Evolutionary conservation across 2,888 invertebrate genomes (phyloP).

Genomic region (Phengaris alcon): DNA sequence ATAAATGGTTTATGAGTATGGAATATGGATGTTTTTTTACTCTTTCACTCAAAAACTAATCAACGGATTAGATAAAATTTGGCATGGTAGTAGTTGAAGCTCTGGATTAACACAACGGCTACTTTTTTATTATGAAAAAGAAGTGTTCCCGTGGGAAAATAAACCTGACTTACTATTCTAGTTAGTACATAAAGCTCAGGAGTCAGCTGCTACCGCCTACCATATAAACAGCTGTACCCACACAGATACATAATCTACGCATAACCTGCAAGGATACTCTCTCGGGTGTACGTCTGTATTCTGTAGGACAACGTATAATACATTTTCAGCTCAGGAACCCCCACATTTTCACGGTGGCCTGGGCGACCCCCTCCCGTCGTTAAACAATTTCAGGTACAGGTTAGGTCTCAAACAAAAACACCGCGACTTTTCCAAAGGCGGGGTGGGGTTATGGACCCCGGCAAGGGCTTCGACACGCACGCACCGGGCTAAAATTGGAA

Average conservation of each 20-base stretch:
- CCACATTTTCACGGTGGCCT: neutral
- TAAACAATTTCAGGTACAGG: slow-evolving; percentile 12
- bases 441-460: slow-evolving; percentile 43
- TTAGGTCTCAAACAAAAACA: slow-evolving; percentile 15
- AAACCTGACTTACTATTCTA: no score
- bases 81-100: no score
- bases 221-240: neutral
- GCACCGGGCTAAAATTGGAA: slow-evolving; percentile 40
- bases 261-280: neutral
- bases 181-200: no score
- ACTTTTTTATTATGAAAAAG: no score
- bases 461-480: slow-evolving; percentile 40
- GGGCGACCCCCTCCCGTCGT: neutral
- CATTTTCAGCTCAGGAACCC: neutral
- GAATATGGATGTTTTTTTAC: no score
- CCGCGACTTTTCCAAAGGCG: slow-evolving; percentile 17
- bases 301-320: neutral
- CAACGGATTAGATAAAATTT: no score
- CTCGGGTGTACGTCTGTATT: neutral
- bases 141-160: no score
- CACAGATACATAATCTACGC: neutral
- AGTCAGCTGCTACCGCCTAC: no score
- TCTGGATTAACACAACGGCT: no score
- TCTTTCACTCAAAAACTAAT: no score
- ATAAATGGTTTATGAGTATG: no score